phyloP scores from a whole-genome alignment of 2,888 invertebrate genomes.

The Watsonalla binaria region DNA sequence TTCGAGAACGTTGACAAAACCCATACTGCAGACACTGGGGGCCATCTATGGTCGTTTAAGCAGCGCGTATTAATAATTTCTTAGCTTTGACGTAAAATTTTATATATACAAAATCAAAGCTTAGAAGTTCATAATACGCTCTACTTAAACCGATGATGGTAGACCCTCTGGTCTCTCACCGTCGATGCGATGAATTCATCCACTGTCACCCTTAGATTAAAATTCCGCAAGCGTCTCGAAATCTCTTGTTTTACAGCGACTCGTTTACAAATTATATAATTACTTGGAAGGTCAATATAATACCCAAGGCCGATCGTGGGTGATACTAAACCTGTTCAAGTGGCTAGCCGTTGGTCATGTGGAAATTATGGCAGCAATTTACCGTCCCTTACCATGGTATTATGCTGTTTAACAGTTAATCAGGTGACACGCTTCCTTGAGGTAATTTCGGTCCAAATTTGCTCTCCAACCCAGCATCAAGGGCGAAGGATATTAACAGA shows the following conservation, averaged over 20 bases:
- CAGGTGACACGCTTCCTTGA: conserved; percentile 23
- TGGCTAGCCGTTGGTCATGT: conserved; percentile 29
- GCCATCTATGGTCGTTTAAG: no score
- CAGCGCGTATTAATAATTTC: no score
- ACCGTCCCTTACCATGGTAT: conserved; percentile 27
- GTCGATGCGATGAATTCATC: conserved; percentile 24
- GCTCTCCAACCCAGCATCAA: conserved; percentile 4
- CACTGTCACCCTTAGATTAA: conserved; percentile 20
- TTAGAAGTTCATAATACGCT: neutral
- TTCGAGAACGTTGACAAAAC: no score
- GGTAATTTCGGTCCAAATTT: conserved; percentile 13
- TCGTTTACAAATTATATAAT: conserved; percentile 53
- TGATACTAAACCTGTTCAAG: conserved; percentile 47
- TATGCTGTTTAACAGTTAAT: conserved; percentile 31
- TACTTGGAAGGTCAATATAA: conserved; percentile 51
- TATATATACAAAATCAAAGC: neutral
- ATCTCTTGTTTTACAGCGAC: conserved; percentile 37
- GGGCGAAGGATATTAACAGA: neutral
- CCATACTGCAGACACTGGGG: no score
- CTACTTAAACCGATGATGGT: neutral
- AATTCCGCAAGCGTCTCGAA: conserved; percentile 28
- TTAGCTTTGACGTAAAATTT: no score
- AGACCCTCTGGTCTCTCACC: no score
- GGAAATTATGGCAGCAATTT: conserved; percentile 34
- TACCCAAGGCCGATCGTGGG: conserved; percentile 48